Percentiles rank a stretch among this genome's conserved stretches.
Evolutionary conservation across 2,797 vertebrate genomes (phyloP).

Genomic region (Sebastes flavidus): DNA sequence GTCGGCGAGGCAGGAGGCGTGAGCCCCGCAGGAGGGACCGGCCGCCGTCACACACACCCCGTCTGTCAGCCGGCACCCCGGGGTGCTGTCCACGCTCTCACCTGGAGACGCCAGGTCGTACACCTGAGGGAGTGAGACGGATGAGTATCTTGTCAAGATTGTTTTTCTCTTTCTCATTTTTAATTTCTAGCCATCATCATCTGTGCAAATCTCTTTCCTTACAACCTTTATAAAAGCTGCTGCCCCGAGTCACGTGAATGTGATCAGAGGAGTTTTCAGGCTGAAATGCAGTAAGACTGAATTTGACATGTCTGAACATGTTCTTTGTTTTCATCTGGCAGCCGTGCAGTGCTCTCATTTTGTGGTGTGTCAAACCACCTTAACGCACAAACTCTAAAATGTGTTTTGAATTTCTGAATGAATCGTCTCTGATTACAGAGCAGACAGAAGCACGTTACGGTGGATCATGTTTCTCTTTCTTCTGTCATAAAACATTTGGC

Average conservation of each 20-base stretch:
- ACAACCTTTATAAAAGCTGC: neutral
- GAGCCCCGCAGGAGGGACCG: conserved; percentile 83
- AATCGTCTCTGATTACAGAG: conserved; percentile 24
- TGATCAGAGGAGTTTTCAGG: neutral
- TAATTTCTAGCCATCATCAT: neutral
- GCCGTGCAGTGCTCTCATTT: neutral
- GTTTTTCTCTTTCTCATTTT: neutral
- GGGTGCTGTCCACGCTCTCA: conserved; percentile 85
- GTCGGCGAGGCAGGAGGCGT: conserved; percentile 85
- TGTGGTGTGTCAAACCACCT: conserved; percentile 10
- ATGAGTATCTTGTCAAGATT: neutral
- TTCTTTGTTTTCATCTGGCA: conserved; percentile 24
- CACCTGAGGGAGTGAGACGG: conserved; percentile 71
- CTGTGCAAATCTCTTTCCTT: neutral
- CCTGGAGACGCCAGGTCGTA: conserved; percentile 87
- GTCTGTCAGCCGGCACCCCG: conserved; percentile 85
- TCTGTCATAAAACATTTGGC: neutral
- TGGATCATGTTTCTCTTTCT: neutral
- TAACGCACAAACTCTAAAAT: conserved; percentile 5
- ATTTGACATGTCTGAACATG: conserved; percentile 30
- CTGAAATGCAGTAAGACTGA: neutral
- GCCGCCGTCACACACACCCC: conserved; percentile 81
- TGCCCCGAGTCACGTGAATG: neutral
- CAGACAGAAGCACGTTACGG: neutral
- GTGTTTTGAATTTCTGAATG: conserved; percentile 14